These are phyloP conservation scores for Pseudomyrmex flavicornis DNA, from an alignment of 1,140 invertebrate species.

Conservation along the genomic window DNA sequence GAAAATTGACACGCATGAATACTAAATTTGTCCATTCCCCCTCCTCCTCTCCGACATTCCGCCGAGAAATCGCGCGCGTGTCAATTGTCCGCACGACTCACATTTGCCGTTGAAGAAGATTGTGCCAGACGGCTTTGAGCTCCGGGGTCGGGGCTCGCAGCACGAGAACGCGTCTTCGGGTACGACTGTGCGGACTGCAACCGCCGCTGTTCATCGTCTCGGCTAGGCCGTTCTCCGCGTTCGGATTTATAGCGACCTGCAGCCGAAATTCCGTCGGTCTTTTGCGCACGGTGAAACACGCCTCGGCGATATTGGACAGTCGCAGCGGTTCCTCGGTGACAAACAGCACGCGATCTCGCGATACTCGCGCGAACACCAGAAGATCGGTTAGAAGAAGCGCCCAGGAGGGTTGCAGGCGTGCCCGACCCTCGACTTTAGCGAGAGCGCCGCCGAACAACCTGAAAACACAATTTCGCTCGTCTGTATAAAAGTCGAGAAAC, in stretches of 20 bases:
- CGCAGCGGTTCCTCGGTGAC: constrained; percentile 94
- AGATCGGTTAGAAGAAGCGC: constrained; percentile 93
- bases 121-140: constrained; percentile 95
- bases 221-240: constrained; percentile 73
- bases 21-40: neutral
- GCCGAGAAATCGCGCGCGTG: constrained; percentile 32
- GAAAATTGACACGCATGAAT: constrained; percentile 39
- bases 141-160: constrained; percentile 92
- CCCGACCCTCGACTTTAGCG: constrained; percentile 92
- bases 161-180: constrained; percentile 88
- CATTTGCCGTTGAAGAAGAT: constrained; percentile 94
- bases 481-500: no score
- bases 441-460: constrained; percentile 93
- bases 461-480: neutral
- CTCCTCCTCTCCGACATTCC: neutral
- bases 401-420: constrained; percentile 91
- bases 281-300: constrained; percentile 93
- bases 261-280: constrained; percentile 86
- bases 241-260: constrained; percentile 78
- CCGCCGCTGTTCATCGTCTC: constrained; percentile 77
- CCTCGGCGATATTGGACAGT: constrained; percentile 91
- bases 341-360: constrained; percentile 92
- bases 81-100: constrained; percentile 84
- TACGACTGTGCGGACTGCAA: constrained; percentile 83
- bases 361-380: constrained; percentile 93